These are phyloP conservation scores for Xanthia icteritia DNA, from an alignment of 2,888 invertebrate species.

Conservation along the genomic window DNA sequence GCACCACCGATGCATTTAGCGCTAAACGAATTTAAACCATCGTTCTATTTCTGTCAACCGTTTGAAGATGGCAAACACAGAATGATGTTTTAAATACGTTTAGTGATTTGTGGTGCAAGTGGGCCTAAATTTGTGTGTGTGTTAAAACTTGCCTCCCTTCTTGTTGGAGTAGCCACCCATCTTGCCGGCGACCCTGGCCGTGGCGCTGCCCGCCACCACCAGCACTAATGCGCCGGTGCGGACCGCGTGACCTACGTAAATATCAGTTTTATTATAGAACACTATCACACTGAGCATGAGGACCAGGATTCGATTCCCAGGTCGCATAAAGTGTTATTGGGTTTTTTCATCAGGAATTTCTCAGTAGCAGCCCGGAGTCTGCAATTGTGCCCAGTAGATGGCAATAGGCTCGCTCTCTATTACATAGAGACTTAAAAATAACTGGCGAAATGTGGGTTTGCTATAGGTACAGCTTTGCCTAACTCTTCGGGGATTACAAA, in stretches of 20 bases:
- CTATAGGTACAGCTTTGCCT: background rate
- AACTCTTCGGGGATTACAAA: background rate
- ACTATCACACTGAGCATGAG: background rate
- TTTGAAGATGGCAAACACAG: background rate
- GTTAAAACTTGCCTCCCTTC: conserved; percentile 91
- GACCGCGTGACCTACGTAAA: conserved; percentile 74
- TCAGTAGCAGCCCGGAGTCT: background rate
- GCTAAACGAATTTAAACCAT: background rate
- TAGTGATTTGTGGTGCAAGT: background rate
- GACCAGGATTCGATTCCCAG: background rate
- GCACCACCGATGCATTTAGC: background rate
- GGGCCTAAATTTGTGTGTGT: background rate
- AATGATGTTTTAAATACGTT: background rate
- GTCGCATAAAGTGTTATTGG: no score
- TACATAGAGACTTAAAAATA: background rate
- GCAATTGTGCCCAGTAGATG: background rate
- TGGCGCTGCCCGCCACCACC: conserved; percentile 87
- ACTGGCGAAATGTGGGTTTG: background rate
- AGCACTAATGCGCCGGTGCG: conserved; percentile 81
- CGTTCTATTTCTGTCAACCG: background rate
- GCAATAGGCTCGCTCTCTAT: background rate
- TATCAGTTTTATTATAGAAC: background rate
- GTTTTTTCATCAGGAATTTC: background rate
- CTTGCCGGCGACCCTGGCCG: conserved; percentile 95
- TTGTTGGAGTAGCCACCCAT: conserved; percentile 94